Evolutionary conservation across 1,140 invertebrate genomes (phyloP).

Genomic region (Oryzaephilus surinamensis): DNA sequence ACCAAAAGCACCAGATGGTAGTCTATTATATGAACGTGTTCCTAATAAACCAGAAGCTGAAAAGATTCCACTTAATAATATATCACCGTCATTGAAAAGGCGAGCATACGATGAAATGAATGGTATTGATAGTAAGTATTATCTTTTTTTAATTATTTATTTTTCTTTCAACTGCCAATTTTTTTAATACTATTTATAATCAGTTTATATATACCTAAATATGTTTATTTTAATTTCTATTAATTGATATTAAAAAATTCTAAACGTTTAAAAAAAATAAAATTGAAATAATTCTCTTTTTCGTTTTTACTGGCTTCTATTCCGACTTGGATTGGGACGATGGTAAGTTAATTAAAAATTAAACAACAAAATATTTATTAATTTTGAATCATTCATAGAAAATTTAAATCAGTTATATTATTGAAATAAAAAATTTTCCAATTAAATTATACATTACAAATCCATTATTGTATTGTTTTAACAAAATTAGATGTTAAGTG

Average conservation of each 20-base stretch:
- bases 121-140: conserved; percentile 71
- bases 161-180: too few species aligned
- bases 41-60: conserved; percentile 68
- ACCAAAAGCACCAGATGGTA: conserved; percentile 76
- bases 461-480: too few species aligned
- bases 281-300: conserved; percentile 6
- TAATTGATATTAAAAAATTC: conserved; percentile 1
- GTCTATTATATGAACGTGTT: conserved; percentile 71
- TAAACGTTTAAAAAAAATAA: not conserved
- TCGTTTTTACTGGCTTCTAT: conserved; percentile 44
- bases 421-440: too few species aligned
- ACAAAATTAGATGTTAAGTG: too few species aligned
- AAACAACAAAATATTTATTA: too few species aligned
- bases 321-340: conserved; percentile 52
- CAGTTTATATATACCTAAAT: too few species aligned
- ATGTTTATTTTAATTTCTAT: conserved; percentile 1
- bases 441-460: too few species aligned
- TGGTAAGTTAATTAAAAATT: conserved; percentile 38
- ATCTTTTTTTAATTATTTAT: conserved; percentile 18
- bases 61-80: conserved; percentile 45
- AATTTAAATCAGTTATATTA: too few species aligned
- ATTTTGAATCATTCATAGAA: too few species aligned
- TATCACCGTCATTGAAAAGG: conserved; percentile 57
- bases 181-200: too few species aligned
- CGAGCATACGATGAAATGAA: conserved; percentile 78